These are phyloP conservation scores for Apamea anceps DNA, from an alignment of 2,888 invertebrate species.

Conservation along the genomic window DNA sequence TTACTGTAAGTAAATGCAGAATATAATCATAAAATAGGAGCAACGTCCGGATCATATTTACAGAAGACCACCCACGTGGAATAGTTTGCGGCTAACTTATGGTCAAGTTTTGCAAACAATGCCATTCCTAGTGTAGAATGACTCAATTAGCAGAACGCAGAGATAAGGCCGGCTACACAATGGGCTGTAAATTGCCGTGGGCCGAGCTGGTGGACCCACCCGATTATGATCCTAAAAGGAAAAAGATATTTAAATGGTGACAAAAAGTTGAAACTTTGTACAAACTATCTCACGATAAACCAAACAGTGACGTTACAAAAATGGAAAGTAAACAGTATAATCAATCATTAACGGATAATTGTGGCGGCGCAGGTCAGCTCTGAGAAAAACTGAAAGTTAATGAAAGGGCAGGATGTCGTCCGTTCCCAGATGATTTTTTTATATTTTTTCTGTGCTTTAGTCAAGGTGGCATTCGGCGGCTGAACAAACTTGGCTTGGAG, in stretches of 20 bases:
- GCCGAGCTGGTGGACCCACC: constrained; percentile 52
- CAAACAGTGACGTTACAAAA: constrained; percentile 83
- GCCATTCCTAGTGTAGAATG: constrained; percentile 84
- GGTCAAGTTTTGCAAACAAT: constrained; percentile 88
- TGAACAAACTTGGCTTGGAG: constrained; percentile 86
- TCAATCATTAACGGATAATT: constrained; percentile 87
- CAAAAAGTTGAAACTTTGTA: constrained; percentile 56
- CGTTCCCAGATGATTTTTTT: constrained; percentile 80
- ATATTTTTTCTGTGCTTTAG: constrained; percentile 75
- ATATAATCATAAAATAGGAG: constrained; percentile 49
- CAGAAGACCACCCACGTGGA: constrained; percentile 83
- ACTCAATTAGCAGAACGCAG: constrained; percentile 86
- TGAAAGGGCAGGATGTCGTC: constrained; percentile 84
- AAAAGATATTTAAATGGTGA: constrained; percentile 55
- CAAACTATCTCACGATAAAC: constrained; percentile 72
- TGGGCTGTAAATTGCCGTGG: constrained; percentile 82
- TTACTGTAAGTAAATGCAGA: constrained; percentile 33
- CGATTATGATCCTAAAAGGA: constrained; percentile 63
- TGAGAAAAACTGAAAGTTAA: constrained; percentile 82
- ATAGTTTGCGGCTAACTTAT: constrained; percentile 78
- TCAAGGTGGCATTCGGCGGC: constrained; percentile 80
- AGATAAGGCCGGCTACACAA: constrained; percentile 83
- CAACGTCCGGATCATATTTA: constrained; percentile 61
- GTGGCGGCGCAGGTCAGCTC: constrained; percentile 69
- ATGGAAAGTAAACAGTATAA: constrained; percentile 85